Conservation (phyloP, 64 coral and sea anemone genomes). For the Porites australiensis region DNA sequence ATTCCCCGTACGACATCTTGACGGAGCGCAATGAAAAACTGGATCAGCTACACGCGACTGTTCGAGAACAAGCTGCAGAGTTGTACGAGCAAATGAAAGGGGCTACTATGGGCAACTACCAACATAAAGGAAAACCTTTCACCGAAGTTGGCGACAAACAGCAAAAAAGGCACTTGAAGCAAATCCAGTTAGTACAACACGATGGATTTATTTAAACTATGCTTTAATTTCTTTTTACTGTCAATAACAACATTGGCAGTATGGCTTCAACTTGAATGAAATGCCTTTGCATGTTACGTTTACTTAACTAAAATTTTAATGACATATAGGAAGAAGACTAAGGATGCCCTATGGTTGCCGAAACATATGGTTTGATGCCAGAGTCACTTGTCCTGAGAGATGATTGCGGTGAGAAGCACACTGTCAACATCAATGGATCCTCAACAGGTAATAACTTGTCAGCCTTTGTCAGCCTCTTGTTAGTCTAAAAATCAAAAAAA, state of each 20-base stretch:
- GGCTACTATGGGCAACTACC: not conserved
- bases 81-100: not conserved
- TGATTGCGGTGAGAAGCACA: not conserved
- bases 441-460: not conserved
- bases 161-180: not conserved
- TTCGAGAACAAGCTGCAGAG: slow-evolving; percentile 7
- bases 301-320: too few relatives aligned
- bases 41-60: not conserved
- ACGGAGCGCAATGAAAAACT: not conserved
- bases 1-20: slow-evolving; percentile 32
- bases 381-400: slow-evolving; percentile 4
- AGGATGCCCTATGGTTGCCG: not conserved
- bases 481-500: not conserved
- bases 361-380: not conserved
- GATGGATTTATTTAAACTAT: too few relatives aligned
- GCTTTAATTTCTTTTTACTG: too few relatives aligned
- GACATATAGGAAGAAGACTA: not conserved
- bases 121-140: not conserved
- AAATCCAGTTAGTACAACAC: not conserved
- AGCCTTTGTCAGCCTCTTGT: too few relatives aligned
- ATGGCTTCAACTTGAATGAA: too few relatives aligned
- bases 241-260: too few relatives aligned
- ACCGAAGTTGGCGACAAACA: not conserved
- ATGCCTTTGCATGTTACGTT: too few relatives aligned
- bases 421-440: not conserved